Evolutionary conservation across 2,797 vertebrate genomes (phyloP).

Genomic region (Sebastes steindachneri): DNA sequence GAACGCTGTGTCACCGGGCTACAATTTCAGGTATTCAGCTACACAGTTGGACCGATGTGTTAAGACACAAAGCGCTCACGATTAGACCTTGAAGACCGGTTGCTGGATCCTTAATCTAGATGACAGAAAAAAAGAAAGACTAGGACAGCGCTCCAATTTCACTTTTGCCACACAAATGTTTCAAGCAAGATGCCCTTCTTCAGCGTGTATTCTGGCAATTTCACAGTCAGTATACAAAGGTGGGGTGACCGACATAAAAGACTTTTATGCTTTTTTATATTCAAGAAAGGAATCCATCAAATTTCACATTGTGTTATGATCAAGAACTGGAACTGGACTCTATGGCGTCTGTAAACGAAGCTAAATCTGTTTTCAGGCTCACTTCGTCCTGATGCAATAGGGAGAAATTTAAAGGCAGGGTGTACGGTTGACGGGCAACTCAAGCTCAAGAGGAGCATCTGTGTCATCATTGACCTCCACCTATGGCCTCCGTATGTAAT

Average conservation of each 20-base stretch:
- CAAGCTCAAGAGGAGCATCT: too few relatives aligned
- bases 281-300: neutral
- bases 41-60: neutral
- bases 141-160: neutral
- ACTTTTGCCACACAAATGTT: neutral
- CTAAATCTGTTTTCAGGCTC: neutral
- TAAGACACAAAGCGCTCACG: too few relatives aligned
- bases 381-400: neutral
- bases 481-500: too few relatives aligned
- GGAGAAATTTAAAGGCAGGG: neutral
- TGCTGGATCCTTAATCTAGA: neutral
- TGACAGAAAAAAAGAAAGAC: neutral
- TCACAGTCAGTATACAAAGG: neutral
- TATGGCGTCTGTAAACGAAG: neutral
- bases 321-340: neutral
- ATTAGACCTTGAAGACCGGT: neutral
- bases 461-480: too few relatives aligned
- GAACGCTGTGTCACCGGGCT: slow-evolving; percentile 87
- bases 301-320: neutral
- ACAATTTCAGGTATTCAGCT: slow-evolving; percentile 92
- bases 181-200: neutral
- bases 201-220: neutral
- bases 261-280: neutral
- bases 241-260: neutral
- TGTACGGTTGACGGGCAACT: neutral